A percentile compares a stretch with the other conserved stretches of the same genome.
Conservation (phyloP, 2,888 invertebrate genomes). For the Agonopterix arenella region DNA sequence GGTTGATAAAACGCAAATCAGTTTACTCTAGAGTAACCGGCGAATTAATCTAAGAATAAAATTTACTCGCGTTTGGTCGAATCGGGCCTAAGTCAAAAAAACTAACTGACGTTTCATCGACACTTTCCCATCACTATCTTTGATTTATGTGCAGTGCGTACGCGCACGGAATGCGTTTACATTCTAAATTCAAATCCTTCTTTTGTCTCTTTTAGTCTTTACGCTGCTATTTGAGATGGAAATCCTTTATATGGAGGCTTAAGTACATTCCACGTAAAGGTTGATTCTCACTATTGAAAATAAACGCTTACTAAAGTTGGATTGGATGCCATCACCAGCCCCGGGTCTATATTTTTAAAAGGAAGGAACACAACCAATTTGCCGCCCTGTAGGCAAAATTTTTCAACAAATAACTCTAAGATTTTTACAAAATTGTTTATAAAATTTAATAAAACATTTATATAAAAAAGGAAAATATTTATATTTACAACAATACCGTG, state of each 20-base stretch:
- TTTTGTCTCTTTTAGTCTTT: slow-evolving; percentile 3
- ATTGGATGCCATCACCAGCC: no score
- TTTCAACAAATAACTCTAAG: no score
- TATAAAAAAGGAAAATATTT: no score
- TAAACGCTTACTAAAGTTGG: not conserved
- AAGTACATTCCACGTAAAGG: not conserved
- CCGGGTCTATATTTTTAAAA: not conserved
- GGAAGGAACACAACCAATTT: not conserved
- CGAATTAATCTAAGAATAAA: no score
- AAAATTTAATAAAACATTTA: no score
- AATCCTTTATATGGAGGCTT: not conserved
- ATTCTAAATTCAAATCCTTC: slow-evolving; percentile 14
- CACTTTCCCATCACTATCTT: slow-evolving; percentile 1
- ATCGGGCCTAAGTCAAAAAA: no score
- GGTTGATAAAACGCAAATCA: no score
- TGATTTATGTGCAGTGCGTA: slow-evolving; percentile 6
- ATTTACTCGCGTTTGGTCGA: no score
- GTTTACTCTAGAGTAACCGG: no score
- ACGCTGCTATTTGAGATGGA: not conserved
- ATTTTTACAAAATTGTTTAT: not conserved
- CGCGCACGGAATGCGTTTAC: slow-evolving; percentile 9
- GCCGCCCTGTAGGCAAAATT: not conserved
- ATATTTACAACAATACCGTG: no score
- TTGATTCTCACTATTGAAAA: not conserved
- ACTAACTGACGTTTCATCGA: not conserved